These are phyloP conservation scores for Pituophis catenifer DNA, from an alignment of 2,113 vertebrate genomes.

Conservation along the genomic window DNA sequence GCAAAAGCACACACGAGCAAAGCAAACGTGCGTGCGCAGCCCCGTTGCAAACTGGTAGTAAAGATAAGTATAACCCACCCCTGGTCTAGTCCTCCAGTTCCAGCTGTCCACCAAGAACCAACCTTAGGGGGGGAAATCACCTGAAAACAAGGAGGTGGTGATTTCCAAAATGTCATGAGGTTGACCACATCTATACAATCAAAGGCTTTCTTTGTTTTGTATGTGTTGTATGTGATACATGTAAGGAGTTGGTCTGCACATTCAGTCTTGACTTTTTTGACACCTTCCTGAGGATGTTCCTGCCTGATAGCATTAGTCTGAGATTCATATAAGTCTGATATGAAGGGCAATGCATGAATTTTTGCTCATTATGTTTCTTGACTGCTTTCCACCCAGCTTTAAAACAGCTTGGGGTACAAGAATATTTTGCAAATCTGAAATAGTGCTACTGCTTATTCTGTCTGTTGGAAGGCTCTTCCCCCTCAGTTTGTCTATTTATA, in stretches of 20 bases:
- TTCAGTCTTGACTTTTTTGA: background rate
- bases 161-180: background rate
- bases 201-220: background rate
- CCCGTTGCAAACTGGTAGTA: too few relatives aligned
- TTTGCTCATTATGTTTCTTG: background rate
- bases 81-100: background rate
- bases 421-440: background rate
- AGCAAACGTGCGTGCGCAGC: too few relatives aligned
- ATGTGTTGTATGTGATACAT: background rate
- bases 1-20: too few relatives aligned
- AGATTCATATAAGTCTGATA: background rate
- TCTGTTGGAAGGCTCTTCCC: background rate
- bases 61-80: too few relatives aligned
- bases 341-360: background rate
- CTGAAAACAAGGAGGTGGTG: background rate
- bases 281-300: background rate
- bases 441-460: background rate
- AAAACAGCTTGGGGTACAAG: background rate
- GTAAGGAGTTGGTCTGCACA: background rate
- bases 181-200: background rate
- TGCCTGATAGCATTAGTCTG: background rate
- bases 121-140: background rate
- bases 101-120: background rate
- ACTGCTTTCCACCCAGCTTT: background rate
- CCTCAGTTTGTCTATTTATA: background rate